Conservation (phyloP, 2,113 vertebrate genomes). For the Irena cyanogastra region DNA sequence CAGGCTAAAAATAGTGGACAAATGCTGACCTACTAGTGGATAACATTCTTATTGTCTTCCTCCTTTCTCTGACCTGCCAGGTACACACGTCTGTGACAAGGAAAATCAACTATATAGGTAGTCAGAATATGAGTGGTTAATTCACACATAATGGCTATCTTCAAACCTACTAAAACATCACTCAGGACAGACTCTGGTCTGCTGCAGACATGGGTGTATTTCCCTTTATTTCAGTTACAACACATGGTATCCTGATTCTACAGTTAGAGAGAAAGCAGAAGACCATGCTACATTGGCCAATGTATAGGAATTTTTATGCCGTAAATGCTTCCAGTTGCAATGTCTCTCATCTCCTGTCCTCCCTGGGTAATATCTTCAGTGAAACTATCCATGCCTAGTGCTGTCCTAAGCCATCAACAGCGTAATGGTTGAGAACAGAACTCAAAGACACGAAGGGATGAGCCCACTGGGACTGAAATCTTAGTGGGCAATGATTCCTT, state of each 20-base stretch:
- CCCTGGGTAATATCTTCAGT: neutral
- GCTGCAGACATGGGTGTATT: neutral
- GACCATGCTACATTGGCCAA: neutral
- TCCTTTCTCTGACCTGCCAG: neutral
- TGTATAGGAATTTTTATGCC: neutral
- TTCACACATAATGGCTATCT: neutral
- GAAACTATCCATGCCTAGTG: neutral
- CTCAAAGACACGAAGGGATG: neutral
- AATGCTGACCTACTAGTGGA: neutral
- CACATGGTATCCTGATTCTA: neutral
- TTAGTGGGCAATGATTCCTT: neutral
- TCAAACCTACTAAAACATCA: neutral
- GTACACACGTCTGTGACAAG: fast-evolving
- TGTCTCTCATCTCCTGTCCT: neutral
- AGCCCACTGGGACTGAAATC: neutral
- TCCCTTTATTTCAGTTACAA: neutral
- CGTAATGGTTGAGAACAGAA: neutral
- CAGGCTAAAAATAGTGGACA: neutral
- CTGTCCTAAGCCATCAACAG: neutral
- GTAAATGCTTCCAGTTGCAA: neutral
- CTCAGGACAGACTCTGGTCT: neutral
- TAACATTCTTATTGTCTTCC: neutral
- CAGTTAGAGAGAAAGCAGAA: neutral
- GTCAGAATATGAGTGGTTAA: neutral
- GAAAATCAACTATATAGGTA: neutral